These are phyloP conservation scores for Neotoxoptera formosana DNA, from an alignment of 1,140 invertebrate species.

Conservation along the genomic window DNA sequence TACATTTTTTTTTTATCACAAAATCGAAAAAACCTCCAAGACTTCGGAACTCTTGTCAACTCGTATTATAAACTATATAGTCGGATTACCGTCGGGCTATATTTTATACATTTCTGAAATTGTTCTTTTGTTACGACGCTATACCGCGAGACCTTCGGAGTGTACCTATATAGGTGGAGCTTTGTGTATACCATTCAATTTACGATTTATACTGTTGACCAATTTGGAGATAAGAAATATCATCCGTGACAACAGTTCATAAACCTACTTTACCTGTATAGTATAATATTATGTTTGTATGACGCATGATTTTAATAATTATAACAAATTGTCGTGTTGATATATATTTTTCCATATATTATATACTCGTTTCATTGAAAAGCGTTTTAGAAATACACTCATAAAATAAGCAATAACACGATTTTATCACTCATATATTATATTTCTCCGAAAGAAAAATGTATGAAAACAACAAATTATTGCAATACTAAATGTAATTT, in stretches of 20 bases:
- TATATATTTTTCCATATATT: background rate
- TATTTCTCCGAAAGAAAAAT: background rate
- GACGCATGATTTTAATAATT: background rate
- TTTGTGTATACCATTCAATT: background rate
- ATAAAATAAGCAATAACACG: background rate
- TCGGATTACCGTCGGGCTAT: background rate
- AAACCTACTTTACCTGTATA: background rate
- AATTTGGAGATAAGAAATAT: background rate
- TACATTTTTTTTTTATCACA: background rate
- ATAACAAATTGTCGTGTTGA: background rate
- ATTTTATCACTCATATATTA: background rate
- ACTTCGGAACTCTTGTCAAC: background rate
- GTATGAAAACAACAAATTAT: background rate
- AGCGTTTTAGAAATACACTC: background rate
- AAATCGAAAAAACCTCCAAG: background rate
- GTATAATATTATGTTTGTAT: background rate
- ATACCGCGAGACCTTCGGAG: background rate
- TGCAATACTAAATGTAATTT: background rate
- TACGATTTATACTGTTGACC: background rate
- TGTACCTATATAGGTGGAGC: background rate
- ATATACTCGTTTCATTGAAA: background rate
- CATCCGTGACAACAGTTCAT: background rate
- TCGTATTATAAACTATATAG: background rate
- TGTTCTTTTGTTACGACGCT: background rate
- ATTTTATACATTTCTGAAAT: background rate